Evolutionary conservation across 1,140 invertebrate species (phyloP).

Genomic region (Drosophila aff.): DNA sequence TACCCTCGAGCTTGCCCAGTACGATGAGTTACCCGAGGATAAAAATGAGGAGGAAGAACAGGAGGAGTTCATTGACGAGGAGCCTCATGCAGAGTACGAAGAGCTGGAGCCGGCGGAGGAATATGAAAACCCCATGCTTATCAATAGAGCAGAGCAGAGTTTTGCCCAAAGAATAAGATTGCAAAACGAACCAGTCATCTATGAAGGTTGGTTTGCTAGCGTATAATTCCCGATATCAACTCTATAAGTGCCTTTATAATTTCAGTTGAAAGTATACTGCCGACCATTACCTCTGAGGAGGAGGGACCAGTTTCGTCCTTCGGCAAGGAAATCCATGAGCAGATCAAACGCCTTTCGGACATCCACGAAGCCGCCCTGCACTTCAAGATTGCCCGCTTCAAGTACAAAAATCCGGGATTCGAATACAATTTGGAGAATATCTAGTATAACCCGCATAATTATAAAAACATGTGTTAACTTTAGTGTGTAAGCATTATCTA

Average conservation of each 20-base stretch:
- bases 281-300: constrained; percentile 16
- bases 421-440: constrained; percentile 38
- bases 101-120: background rate
- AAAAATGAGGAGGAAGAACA: constrained; percentile 48
- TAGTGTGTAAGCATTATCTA: background rate
- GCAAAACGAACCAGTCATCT: constrained; percentile 47
- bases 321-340: constrained; percentile 62
- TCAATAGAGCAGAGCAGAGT: background rate
- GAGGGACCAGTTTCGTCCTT: constrained; percentile 5
- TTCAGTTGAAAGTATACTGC: constrained; percentile 43
- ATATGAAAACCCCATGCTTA: background rate
- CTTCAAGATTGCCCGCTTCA: constrained; percentile 81
- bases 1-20: constrained; percentile 39
- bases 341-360: constrained; percentile 75
- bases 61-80: constrained; percentile 1
- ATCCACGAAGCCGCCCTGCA: constrained; percentile 77
- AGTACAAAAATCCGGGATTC: constrained; percentile 83
- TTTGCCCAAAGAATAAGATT: background rate
- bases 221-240: background rate
- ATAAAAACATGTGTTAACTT: background rate
- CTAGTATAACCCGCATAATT: background rate
- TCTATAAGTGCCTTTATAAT: background rate
- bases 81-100: background rate
- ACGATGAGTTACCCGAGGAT: constrained; percentile 31
- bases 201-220: constrained; percentile 56